phyloP scores from a whole-genome alignment of 2,797 vertebrate genomes.

The Paratrypauchen microcephalus region DNA sequence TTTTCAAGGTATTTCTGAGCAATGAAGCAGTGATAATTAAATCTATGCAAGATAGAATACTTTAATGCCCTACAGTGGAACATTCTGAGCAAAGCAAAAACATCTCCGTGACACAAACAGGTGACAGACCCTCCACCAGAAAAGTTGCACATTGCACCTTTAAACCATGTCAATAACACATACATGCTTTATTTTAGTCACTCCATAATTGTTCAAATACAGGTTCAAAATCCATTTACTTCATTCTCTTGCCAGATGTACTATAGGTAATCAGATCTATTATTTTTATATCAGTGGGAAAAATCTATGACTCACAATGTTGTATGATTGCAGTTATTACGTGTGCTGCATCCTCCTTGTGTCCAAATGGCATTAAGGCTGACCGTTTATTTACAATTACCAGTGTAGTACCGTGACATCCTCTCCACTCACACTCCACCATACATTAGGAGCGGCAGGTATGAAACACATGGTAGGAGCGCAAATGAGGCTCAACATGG shows the following conservation, averaged over 20 bases:
- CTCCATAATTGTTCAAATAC: background rate
- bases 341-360: constrained; percentile 16
- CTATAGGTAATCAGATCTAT: background rate
- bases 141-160: too few species aligned
- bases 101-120: too few species aligned
- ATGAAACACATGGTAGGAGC: constrained; percentile 23
- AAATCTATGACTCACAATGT: constrained; percentile 17
- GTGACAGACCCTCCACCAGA: too few species aligned
- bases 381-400: constrained; percentile 47
- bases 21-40: too few species aligned
- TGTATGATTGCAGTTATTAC: constrained; percentile 27
- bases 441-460: constrained; percentile 52
- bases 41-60: too few species aligned
- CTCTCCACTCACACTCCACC: constrained; percentile 20
- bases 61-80: too few species aligned
- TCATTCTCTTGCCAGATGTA: background rate
- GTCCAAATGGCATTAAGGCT: constrained; percentile 30
- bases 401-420: constrained; percentile 45
- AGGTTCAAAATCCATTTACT: background rate
- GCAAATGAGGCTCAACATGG: constrained; percentile 52
- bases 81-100: too few species aligned
- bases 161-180: too few species aligned
- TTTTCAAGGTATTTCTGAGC: too few species aligned
- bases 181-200: background rate
- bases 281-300: background rate